Conservation (phyloP, 2,888 invertebrate genomes). For the Chrysolina oricalcia region DNA sequence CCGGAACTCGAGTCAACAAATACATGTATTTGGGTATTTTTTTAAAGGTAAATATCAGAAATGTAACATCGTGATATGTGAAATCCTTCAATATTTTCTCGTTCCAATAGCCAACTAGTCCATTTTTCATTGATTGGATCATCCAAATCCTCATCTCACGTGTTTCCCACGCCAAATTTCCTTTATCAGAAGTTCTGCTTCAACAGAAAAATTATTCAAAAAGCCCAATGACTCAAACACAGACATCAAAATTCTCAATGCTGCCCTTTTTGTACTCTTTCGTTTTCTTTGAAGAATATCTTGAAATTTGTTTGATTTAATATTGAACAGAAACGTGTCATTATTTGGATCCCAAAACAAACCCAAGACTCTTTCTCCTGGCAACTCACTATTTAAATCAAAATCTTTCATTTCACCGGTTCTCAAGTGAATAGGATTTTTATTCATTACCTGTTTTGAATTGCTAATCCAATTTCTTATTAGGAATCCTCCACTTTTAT, state of each 20-base stretch:
- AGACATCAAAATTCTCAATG: slow-evolving; percentile 1
- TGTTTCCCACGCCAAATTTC: background rate
- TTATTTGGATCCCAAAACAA: slow-evolving; percentile 11
- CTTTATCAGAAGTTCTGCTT: background rate
- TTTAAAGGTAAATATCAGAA: background rate
- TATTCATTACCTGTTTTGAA: background rate
- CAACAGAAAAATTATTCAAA: background rate
- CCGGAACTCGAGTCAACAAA: slow-evolving; percentile 3
- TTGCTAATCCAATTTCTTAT: background rate
- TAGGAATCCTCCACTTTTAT: background rate
- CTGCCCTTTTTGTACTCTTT: background rate
- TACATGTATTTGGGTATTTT: slow-evolving; percentile 20
- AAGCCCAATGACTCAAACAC: background rate
- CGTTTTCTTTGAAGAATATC: background rate
- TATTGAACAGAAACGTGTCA: background rate
- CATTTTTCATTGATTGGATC: slow-evolving; percentile 6
- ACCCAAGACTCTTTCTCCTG: slow-evolving; percentile 7
- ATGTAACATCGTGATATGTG: background rate
- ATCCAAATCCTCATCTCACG: background rate
- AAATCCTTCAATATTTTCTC: background rate
- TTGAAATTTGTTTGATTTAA: background rate
- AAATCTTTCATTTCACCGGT: slow-evolving; percentile 2
- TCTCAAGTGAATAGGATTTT: background rate
- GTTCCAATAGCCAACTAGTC: background rate
- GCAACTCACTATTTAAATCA: background rate